phyloP scores from a whole-genome alignment of 1,140 invertebrate species.

The Trichogramma pretiosum region DNA sequence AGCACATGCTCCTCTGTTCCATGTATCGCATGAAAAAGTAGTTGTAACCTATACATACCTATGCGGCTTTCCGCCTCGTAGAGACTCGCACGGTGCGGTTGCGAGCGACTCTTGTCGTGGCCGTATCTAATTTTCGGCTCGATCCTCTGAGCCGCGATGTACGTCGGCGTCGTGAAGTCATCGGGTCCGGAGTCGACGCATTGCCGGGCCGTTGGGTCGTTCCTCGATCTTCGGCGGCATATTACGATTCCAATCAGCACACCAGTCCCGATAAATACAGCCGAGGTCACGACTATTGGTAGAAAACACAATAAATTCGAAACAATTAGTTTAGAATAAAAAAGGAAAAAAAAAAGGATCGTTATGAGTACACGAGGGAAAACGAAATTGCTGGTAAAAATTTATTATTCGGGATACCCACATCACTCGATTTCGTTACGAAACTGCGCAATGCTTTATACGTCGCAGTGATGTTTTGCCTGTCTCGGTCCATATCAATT shows the following conservation, averaged over 20 bases:
- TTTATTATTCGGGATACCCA: no score
- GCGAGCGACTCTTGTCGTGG: constrained; percentile 26
- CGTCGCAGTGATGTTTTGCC: no score
- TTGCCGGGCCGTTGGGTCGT: constrained; percentile 19
- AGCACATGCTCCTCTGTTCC: no score
- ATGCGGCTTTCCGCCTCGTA: constrained; percentile 40
- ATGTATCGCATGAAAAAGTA: no score
- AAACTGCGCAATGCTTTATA: no score
- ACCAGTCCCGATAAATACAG: constrained; percentile 37
- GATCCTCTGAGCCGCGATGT: constrained; percentile 35
- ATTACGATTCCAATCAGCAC: constrained; percentile 36
- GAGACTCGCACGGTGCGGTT: constrained; percentile 36
- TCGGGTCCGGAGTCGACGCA: constrained; percentile 27
- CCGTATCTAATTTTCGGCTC: constrained; percentile 38
- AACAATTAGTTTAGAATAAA: no score
- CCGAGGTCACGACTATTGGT: constrained; percentile 14
- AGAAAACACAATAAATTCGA: not conserved
- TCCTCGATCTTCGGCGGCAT: constrained; percentile 30
- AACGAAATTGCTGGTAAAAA: no score
- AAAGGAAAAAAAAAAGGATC: no score
- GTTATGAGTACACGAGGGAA: no score
- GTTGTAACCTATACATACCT: constrained; percentile 30
- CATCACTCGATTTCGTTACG: no score
- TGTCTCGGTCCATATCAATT: no score
- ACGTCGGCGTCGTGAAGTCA: constrained; percentile 42